phyloP scores from a whole-genome alignment of 2,113 vertebrate genomes.

The Phoxinus phoxinus region DNA sequence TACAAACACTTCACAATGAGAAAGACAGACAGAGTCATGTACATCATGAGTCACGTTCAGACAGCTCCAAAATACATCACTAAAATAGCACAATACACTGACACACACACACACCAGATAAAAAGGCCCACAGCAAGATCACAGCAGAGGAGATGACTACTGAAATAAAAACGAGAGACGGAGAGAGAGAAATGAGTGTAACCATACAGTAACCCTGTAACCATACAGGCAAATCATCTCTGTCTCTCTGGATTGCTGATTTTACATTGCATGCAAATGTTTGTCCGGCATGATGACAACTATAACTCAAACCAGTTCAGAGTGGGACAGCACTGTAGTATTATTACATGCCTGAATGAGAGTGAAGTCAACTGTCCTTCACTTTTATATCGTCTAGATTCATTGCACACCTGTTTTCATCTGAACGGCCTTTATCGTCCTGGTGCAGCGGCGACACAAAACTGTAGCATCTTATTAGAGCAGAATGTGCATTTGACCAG shows the following conservation, averaged over 20 bases:
- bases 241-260: constrained; percentile 48
- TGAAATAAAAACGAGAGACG: constrained; percentile 70
- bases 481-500: not conserved
- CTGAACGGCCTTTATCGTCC: constrained; percentile 62
- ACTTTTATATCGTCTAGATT: constrained; percentile 27
- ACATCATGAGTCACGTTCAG: constrained; percentile 77
- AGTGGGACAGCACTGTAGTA: constrained; percentile 55
- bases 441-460: not conserved
- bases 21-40: constrained; percentile 57
- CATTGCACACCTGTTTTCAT: constrained; percentile 70
- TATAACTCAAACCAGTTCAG: constrained; percentile 13
- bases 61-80: constrained; percentile 78
- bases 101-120: constrained; percentile 45
- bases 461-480: not conserved
- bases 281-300: not conserved
- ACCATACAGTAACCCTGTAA: not conserved
- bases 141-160: constrained; percentile 69
- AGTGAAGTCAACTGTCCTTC: constrained; percentile 13
- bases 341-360: constrained; percentile 67
- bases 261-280: constrained; percentile 61
- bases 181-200: constrained; percentile 6
- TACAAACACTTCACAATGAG: constrained; percentile 45
- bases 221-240: constrained; percentile 50
- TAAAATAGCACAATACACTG: constrained; percentile 60
- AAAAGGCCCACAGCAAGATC: constrained; percentile 59